Percentiles rank a stretch among this genome's conserved stretches.
Evolutionary conservation across 2,888 invertebrate species (phyloP).

Genomic region (Acleris emargana): DNA sequence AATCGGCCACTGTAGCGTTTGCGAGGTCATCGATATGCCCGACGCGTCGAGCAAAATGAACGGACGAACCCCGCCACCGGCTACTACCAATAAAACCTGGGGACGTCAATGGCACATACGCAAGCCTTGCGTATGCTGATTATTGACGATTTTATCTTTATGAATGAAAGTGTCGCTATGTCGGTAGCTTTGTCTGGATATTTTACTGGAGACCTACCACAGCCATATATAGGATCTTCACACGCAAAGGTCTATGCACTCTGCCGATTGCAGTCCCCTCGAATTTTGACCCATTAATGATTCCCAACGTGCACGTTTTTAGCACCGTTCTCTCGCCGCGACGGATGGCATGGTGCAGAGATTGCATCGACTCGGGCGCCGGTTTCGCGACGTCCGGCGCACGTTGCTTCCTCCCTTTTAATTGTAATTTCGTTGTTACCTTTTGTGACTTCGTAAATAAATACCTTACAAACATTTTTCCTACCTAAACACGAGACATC

Average conservation of each 20-base stretch:
- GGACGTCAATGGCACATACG: conserved; percentile 58
- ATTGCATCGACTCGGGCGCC: conserved; percentile 72
- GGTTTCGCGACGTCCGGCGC: conserved; percentile 69
- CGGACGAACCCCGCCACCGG: conserved; percentile 73
- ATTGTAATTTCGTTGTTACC: conserved; percentile 54
- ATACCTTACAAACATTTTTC: background rate
- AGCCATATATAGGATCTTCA: conserved; percentile 10
- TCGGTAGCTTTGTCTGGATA: conserved; percentile 29
- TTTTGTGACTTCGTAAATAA: conserved; percentile 33
- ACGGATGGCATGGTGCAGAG: conserved; percentile 54
- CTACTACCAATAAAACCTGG: conserved; percentile 76
- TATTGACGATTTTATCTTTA: conserved; percentile 61
- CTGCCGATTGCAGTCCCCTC: conserved; percentile 43
- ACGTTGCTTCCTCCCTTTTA: conserved; percentile 73
- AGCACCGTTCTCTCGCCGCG: conserved; percentile 67
- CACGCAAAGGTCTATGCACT: conserved; percentile 13
- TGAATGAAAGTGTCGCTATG: conserved; percentile 48
- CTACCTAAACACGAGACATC: background rate
- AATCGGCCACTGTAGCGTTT: conserved; percentile 58
- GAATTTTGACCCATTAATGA: conserved; percentile 64
- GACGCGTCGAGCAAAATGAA: conserved; percentile 79
- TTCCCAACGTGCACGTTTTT: conserved; percentile 63
- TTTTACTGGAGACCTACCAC: conserved; percentile 21
- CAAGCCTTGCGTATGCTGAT: conserved; percentile 50
- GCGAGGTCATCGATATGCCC: conserved; percentile 74